Evolutionary conservation across 2,888 invertebrate genomes (phyloP).

Genomic region (Zygogramma bicolorata): DNA sequence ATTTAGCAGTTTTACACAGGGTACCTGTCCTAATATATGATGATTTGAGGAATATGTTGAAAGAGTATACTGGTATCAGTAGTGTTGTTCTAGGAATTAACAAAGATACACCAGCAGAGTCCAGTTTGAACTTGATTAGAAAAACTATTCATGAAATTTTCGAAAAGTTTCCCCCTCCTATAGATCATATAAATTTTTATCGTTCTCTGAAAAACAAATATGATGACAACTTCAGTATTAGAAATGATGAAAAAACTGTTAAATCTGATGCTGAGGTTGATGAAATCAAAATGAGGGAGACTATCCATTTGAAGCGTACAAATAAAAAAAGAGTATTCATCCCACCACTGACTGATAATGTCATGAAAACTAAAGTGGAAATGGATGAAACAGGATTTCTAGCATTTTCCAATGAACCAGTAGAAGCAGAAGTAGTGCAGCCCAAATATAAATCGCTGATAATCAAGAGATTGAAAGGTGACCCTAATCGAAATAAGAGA

Average conservation of each 20-base stretch:
- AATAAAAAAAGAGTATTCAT: conserved; percentile 51
- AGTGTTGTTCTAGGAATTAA: conserved; percentile 54
- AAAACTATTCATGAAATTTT: conserved; percentile 38
- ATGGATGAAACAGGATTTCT: conserved; percentile 39
- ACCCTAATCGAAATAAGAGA: conserved; percentile 55
- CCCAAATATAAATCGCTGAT: conserved; percentile 37
- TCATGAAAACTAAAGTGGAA: conserved; percentile 35
- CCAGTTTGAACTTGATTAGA: conserved; percentile 43
- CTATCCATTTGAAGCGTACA: conserved; percentile 50
- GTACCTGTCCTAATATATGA: conserved; percentile 56
- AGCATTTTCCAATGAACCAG: conserved; percentile 32
- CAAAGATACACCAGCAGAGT: conserved; percentile 36
- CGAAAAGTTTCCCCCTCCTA: conserved; percentile 53
- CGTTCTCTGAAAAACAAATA: conserved; percentile 28
- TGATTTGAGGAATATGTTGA: conserved; percentile 53
- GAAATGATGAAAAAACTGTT: conserved; percentile 1
- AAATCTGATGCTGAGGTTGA: conserved; percentile 27
- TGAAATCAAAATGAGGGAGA: conserved; percentile 34
- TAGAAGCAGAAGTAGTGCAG: not conserved
- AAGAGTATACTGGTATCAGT: conserved; percentile 53
- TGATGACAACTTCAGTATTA: conserved; percentile 1
- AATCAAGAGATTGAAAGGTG: conserved; percentile 58
- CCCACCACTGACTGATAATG: conserved; percentile 43
- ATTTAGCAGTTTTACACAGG: conserved; percentile 54
- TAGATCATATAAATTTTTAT: conserved; percentile 54